These are phyloP conservation scores for Poeciliopsis paucimaculata DNA, from an alignment of 2,797 vertebrate genomes.

Conservation along the genomic window DNA sequence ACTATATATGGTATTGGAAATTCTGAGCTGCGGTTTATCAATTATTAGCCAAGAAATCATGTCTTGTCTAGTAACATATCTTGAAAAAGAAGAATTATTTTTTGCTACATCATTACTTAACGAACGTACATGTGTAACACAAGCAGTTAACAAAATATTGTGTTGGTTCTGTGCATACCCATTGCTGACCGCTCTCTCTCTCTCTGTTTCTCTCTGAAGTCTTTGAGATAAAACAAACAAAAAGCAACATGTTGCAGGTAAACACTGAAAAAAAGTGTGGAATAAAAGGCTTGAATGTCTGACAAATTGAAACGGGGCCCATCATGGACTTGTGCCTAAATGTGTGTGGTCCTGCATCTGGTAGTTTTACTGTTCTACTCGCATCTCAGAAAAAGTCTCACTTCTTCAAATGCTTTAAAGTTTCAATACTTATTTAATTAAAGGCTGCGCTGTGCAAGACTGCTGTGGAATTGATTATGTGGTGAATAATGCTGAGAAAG, in stretches of 20 bases:
- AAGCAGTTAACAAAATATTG: not conserved
- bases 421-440: slow-evolving; percentile 56
- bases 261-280: not conserved
- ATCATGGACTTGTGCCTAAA: slow-evolving; percentile 39
- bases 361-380: slow-evolving; percentile 20
- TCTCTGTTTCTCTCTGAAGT: no score
- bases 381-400: not conserved
- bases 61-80: not conserved
- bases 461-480: slow-evolving; percentile 39
- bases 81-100: slow-evolving; percentile 3
- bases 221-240: slow-evolving; percentile 7
- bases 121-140: slow-evolving; percentile 15
- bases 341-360: slow-evolving; percentile 53
- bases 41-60: not conserved
- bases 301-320: slow-evolving; percentile 57
- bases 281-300: slow-evolving; percentile 50
- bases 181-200: slow-evolving; percentile 23
- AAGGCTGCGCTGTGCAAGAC: not conserved
- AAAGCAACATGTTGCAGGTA: slow-evolving; percentile 39
- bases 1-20: not conserved
- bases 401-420: slow-evolving; percentile 46
- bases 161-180: slow-evolving; percentile 34
- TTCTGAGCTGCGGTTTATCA: slow-evolving; percentile 6
- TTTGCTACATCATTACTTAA: not conserved
- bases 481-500: slow-evolving; percentile 5